Conservation (phyloP, 2,797 vertebrate genomes). For the Philypnodon macrostomus region DNA sequence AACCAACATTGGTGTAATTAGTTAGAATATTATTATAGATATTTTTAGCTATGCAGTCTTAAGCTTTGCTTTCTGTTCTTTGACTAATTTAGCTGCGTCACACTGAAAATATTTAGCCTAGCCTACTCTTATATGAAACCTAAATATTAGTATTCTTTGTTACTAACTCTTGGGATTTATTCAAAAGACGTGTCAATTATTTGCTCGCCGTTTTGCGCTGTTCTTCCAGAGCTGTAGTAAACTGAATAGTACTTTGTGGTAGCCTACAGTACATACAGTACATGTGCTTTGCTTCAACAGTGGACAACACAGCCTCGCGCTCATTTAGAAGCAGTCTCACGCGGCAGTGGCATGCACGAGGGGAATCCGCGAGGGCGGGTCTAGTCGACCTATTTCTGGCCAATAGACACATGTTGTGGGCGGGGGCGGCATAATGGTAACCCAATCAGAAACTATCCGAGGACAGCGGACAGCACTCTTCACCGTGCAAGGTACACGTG, state of each 20-base stretch:
- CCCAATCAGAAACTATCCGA: conserved; percentile 63
- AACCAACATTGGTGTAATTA: too few species aligned
- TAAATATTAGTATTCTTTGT: not conserved
- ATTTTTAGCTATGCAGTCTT: too few species aligned
- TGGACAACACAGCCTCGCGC: conserved; percentile 57
- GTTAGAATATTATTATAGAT: too few species aligned
- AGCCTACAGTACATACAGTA: too few species aligned
- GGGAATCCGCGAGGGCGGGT: conserved; percentile 77
- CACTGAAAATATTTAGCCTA: too few species aligned
- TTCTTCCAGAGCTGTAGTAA: conserved; percentile 13
- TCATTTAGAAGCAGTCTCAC: conserved; percentile 73
- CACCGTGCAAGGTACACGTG: conserved; percentile 80
- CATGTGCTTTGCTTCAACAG: conserved; percentile 57
- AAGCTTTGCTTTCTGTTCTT: too few species aligned
- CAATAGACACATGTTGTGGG: conserved; percentile 75
- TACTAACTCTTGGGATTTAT: not conserved
- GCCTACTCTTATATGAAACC: not conserved
- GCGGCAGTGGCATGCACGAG: conserved; percentile 77
- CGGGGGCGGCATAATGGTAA: conserved; percentile 59
- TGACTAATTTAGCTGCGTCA: too few species aligned
- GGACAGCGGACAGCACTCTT: conserved; percentile 52
- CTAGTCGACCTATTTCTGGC: conserved; percentile 79
- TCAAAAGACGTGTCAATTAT: not conserved
- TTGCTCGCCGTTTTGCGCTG: not conserved
- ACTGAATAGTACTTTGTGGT: conserved; percentile 44